These are phyloP conservation scores for Papilio elwesi DNA, from an alignment of 2,888 invertebrate species.

Conservation along the genomic window DNA sequence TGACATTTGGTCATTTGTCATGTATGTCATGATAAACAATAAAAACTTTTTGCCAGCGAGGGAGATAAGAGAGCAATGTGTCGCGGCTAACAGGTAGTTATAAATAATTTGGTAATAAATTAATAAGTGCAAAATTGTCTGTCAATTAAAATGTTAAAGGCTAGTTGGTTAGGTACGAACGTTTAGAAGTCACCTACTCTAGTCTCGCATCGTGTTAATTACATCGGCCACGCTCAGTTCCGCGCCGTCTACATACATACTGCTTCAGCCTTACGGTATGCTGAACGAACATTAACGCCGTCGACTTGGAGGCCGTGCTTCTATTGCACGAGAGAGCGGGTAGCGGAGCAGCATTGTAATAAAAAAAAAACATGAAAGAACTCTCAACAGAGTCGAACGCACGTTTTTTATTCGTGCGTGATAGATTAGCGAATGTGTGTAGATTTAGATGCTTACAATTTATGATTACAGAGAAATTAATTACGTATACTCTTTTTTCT, in stretches of 20 bases:
- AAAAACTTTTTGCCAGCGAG: too few species aligned
- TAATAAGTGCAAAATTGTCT: background rate
- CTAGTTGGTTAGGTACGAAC: slow-evolving; percentile 2
- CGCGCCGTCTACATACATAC: slow-evolving; percentile 2
- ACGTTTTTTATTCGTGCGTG: too few species aligned
- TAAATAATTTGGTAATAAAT: background rate
- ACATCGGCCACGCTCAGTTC: slow-evolving; percentile 15
- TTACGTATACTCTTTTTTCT: too few species aligned
- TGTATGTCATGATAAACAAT: too few species aligned
- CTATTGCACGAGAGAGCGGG: slow-evolving; percentile 1
- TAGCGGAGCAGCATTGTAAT: background rate
- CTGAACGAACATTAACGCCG: slow-evolving; percentile 15
- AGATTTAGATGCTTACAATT: too few species aligned
- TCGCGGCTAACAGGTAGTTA: too few species aligned
- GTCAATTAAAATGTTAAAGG: slow-evolving; percentile 19
- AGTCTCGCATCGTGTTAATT: slow-evolving; percentile 24
- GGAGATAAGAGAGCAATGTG: too few species aligned
- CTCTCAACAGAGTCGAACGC: too few species aligned
- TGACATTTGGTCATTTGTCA: too few species aligned
- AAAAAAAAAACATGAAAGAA: background rate
- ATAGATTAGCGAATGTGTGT: too few species aligned
- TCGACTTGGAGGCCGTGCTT: background rate
- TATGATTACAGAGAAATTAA: too few species aligned
- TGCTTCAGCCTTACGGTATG: slow-evolving; percentile 4
- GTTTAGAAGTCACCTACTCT: slow-evolving; percentile 30